A percentile compares a stretch with the other conserved stretches of the same genome.
Evolutionary conservation across 1,140 invertebrate species (phyloP).

Genomic region (Bicyclus anynana): DNA sequence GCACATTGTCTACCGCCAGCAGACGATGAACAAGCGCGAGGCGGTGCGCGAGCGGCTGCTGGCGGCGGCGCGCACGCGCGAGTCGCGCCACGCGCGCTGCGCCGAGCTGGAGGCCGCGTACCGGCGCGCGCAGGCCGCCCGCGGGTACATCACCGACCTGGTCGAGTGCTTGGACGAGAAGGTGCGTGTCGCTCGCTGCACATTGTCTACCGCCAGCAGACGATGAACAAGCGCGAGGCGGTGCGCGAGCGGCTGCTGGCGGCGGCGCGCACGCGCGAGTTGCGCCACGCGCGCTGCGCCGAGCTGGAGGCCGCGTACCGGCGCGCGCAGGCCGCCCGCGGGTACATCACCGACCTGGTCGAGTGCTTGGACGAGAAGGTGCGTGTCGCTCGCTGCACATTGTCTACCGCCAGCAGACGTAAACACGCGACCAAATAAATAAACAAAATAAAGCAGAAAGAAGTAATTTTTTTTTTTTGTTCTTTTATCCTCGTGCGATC

Average conservation of each 20-base stretch:
- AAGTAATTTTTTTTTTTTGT: too few relatives aligned
- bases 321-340: constrained; percentile 96
- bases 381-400: too few relatives aligned
- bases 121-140: constrained; percentile 96
- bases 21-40: constrained; percentile 14
- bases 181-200: too few relatives aligned
- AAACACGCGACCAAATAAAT: too few relatives aligned
- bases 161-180: constrained; percentile 97
- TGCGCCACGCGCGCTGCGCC: constrained; percentile 84
- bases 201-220: constrained; percentile 23
- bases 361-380: constrained; percentile 97
- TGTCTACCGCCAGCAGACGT: too few relatives aligned
- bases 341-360: constrained; percentile 97
- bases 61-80: constrained; percentile 80
- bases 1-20: too few relatives aligned
- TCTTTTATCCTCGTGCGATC: too few relatives aligned
- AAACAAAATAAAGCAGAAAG: too few relatives aligned
- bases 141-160: constrained; percentile 96
- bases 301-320: constrained; percentile 81
- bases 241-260: constrained; percentile 78
- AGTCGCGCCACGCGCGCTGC: constrained; percentile 83
- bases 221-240: constrained; percentile 15
- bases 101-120: constrained; percentile 80
- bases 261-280: constrained; percentile 80
- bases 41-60: constrained; percentile 77